Evolutionary conservation across 2,888 invertebrate genomes (phyloP).

Genomic region (Aspidiotus rigidus): DNA sequence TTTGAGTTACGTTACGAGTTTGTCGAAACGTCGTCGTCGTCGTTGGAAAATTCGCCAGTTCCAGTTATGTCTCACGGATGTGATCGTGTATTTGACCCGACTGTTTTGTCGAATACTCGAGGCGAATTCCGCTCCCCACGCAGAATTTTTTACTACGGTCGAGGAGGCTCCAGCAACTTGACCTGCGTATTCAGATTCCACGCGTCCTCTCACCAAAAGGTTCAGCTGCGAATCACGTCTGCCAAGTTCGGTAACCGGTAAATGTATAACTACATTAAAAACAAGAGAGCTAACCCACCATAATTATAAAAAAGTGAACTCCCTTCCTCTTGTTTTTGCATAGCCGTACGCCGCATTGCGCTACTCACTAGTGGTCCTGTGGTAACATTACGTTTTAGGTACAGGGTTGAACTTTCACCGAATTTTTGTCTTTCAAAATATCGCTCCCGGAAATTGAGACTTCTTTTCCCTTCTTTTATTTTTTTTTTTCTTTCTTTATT

Average conservation of each 20-base stretch:
- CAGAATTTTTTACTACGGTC: constrained; percentile 71
- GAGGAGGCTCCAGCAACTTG: constrained; percentile 67
- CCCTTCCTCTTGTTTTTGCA: too few relatives aligned
- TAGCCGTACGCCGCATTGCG: too few relatives aligned
- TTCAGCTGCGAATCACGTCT: constrained; percentile 22
- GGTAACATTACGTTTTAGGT: too few relatives aligned
- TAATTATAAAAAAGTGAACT: too few relatives aligned
- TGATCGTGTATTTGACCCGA: constrained; percentile 48
- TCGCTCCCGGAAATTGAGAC: too few relatives aligned
- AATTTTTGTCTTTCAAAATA: too few relatives aligned
- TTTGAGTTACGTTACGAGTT: constrained; percentile 75
- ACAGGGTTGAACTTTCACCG: too few relatives aligned
- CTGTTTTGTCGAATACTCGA: constrained; percentile 35
- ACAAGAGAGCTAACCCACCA: too few relatives aligned
- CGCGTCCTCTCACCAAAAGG: constrained; percentile 43
- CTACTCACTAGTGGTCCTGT: too few relatives aligned
- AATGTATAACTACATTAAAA: not conserved
- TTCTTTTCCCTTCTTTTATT: too few relatives aligned
- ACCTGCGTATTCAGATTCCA: constrained; percentile 68
- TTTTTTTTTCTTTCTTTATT: too few relatives aligned
- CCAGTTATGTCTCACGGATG: constrained; percentile 51
- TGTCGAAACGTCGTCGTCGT: constrained; percentile 53
- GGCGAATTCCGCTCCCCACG: constrained; percentile 63
- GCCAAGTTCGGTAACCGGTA: constrained; percentile 54
- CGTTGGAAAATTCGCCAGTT: constrained; percentile 55